Evolutionary conservation across 35 echinoderm and acorn worm species (phyloP).

Genomic region (Acanthaster planci): DNA sequence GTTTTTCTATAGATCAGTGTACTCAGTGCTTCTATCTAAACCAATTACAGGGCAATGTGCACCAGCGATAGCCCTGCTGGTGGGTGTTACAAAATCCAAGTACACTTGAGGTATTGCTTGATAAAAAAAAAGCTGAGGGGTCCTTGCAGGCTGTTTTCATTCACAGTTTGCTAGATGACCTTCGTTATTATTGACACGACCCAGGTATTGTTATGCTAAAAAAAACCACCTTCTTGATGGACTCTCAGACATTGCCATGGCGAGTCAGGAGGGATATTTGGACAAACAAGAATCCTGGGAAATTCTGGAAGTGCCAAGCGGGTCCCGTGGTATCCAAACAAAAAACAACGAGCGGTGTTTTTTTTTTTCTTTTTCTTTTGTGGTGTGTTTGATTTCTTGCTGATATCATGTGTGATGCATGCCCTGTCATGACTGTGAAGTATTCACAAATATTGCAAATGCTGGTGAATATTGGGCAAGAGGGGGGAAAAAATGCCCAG

Average conservation of each 20-base stretch:
- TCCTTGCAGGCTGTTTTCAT: neutral
- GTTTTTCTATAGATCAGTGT: too few relatives aligned
- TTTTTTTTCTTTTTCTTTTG: too few relatives aligned
- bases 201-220: constrained; percentile 9
- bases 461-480: too few relatives aligned
- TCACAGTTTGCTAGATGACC: constrained; percentile 15
- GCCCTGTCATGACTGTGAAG: too few relatives aligned
- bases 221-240: neutral
- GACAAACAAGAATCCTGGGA: constrained; percentile 20
- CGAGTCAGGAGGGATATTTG: neutral
- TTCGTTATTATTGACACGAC: constrained; percentile 1
- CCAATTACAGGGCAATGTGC: too few relatives aligned
- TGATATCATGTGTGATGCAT: too few relatives aligned
- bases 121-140: constrained; percentile 6
- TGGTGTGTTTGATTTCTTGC: too few relatives aligned
- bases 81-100: neutral
- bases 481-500: too few relatives aligned
- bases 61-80: too few relatives aligned
- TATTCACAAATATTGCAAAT: too few relatives aligned
- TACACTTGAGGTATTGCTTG: neutral
- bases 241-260: constrained; percentile 8
- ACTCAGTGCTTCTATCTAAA: too few relatives aligned
- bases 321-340: constrained; percentile 11
- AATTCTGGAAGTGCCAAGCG: neutral
- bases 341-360: too few relatives aligned